Evolutionary conservation across 2,888 invertebrate species (phyloP).

Genomic region (Horisme vitalbata): DNA sequence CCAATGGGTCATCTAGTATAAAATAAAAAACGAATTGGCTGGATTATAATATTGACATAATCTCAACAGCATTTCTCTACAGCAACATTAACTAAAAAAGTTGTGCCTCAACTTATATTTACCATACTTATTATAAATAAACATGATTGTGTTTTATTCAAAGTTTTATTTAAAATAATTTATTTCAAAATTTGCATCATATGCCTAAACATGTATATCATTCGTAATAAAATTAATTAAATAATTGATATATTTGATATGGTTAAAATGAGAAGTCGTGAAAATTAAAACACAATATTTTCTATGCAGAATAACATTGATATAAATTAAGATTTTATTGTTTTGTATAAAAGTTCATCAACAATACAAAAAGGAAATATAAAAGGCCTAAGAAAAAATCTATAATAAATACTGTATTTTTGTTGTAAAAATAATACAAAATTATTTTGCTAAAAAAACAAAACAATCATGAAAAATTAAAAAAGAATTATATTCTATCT

Average conservation of each 20-base stretch:
- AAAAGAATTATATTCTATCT: constrained; percentile 52
- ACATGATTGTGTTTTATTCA: neutral
- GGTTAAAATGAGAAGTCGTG: constrained; percentile 4
- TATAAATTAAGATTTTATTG: too few relatives aligned
- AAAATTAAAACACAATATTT: too few relatives aligned
- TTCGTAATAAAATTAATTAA: constrained; percentile 4
- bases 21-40: too few relatives aligned
- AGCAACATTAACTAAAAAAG: neutral
- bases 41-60: neutral
- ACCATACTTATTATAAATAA: neutral
- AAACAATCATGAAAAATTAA: constrained; percentile 5
- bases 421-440: too few relatives aligned
- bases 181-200: constrained; percentile 15
- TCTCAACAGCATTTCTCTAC: constrained; percentile 7
- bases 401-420: too few relatives aligned
- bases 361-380: too few relatives aligned
- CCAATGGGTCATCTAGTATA: too few relatives aligned
- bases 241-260: constrained; percentile 21
- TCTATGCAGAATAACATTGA: too few relatives aligned
- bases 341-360: too few relatives aligned
- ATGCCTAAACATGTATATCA: constrained; percentile 18
- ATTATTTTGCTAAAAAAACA: constrained; percentile 22
- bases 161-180: neutral
- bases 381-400: too few relatives aligned
- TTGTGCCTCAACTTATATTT: neutral